Evolutionary conservation across 2,797 vertebrate genomes (phyloP), one percentile per base, ranked within the genome.

Genomic region (Zonotrichia albicollis): DNA sequence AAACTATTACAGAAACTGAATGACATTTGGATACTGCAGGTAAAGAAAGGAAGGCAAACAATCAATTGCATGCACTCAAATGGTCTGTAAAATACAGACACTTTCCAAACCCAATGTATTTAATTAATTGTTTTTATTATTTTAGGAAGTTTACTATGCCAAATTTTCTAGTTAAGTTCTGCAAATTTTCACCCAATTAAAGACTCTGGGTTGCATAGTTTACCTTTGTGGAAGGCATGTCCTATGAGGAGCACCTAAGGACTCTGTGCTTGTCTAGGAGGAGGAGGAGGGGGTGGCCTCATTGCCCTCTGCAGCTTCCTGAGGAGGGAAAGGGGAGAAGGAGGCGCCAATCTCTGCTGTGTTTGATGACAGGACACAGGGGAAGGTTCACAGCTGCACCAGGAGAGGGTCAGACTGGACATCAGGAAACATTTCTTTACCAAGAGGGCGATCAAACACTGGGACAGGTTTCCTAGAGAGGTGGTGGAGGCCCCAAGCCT

Each of bases 91-190:
- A 84, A 74, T 46, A 74, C 5, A 79, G 16, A 70, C 48, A n/a
- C 20, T 81, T 62, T 29, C 12, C 11, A 89, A 57, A 5, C 0
- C 0, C 8, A 51, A 34, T 13, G 12, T 19, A 76, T 65, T 80
- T n/a, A 17, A 68, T 40, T 2, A 70, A 58, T 9, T 3, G 9
- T 22, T 87, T 77, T 23, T 5, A 46, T 70, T 53, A 50, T 53
- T 74, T 76, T 50, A 80, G 19, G 10, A 84, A 90, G 26, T 29
- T n/a, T 62, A 14, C 21, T 71, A 78, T 19, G 20, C 23, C 11
- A 67, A 48, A 62, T n/a, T 75, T 54, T 67, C 29, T 75, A 74
- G 10, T 81, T 51, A 84, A 67, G 36, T 54, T 80, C 66, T 60
- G n/a, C 15, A 74, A 75, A 51, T 54, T 55, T 64, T n/a, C 50